Percentiles rank a stretch among this genome's conserved stretches.
Conservation (phyloP, 2,797 vertebrate species). For the Melanotaenia pygmaea region DNA sequence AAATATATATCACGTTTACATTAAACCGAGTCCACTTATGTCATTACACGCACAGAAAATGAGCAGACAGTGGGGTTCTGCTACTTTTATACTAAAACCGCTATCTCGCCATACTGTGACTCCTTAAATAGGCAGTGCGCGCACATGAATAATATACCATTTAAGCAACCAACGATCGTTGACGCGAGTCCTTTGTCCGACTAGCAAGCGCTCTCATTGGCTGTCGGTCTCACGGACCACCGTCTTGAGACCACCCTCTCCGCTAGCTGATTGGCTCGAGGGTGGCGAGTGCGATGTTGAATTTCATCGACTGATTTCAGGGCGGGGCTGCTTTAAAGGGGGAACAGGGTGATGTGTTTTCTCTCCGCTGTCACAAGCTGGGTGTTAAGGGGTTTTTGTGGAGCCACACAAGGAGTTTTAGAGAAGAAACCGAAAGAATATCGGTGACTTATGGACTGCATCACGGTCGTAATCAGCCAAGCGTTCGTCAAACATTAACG, state of each 20-base stretch:
- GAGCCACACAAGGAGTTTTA: constrained; percentile 17
- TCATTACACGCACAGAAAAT: neutral
- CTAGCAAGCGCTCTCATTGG: constrained; percentile 71
- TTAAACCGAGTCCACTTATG: neutral
- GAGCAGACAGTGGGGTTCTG: neutral
- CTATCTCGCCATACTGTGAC: constrained; percentile 58
- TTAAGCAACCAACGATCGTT: constrained; percentile 58
- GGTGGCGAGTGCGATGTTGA: constrained; percentile 73
- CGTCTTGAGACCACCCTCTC: constrained; percentile 71
- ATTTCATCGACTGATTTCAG: constrained; percentile 89
- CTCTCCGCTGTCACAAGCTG: constrained; percentile 3
- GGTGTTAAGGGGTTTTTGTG: constrained; percentile 8
- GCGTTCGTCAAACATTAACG: constrained; percentile 9
- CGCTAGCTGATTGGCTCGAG: constrained; percentile 74
- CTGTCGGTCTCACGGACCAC: constrained; percentile 81
- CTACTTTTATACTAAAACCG: constrained; percentile 30
- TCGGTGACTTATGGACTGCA: constrained; percentile 7
- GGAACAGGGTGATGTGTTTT: constrained; percentile 31
- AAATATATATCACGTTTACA: too few species aligned
- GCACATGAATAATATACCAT: constrained; percentile 71
- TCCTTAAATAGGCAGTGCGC: constrained; percentile 71
- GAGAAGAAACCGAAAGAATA: constrained; percentile 10
- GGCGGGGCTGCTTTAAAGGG: constrained; percentile 82
- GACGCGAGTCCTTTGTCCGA: constrained; percentile 72
- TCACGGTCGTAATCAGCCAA: neutral